Conservation (phyloP, 1,140 invertebrate species). For the Diorhabda carinulata region DNA sequence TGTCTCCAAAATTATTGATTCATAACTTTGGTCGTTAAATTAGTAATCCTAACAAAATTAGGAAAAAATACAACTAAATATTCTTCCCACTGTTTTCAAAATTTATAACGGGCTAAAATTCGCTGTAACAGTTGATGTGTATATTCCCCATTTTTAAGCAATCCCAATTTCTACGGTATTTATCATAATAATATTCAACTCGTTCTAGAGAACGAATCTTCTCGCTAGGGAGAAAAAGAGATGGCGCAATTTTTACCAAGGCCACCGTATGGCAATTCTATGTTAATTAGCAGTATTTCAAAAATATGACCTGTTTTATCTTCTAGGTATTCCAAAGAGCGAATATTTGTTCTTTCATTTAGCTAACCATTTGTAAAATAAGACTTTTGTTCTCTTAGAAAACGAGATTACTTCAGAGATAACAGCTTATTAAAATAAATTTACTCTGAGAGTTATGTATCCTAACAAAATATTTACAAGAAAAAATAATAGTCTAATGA, state of each 20-base stretch:
- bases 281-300: slow-evolving; percentile 2
- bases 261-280: background rate
- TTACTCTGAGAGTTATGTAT: background rate
- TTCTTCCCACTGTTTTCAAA: too few relatives aligned
- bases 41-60: too few relatives aligned
- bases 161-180: background rate
- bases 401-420: background rate
- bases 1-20: too few relatives aligned
- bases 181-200: background rate
- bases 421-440: background rate
- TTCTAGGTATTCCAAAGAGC: background rate
- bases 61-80: too few relatives aligned
- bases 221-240: background rate
- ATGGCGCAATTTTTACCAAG: slow-evolving; percentile 5
- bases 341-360: background rate
- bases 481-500: too few relatives aligned
- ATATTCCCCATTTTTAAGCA: too few relatives aligned
- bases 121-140: too few relatives aligned
- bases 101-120: too few relatives aligned
- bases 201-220: background rate
- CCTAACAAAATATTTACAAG: too few relatives aligned
- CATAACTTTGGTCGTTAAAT: too few relatives aligned
- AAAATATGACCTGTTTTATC: slow-evolving; percentile 1
- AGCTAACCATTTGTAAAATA: background rate
- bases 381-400: background rate